Evolutionary conservation across 2,797 vertebrate species (phyloP).

Genomic region (Trachops cirrhosus): DNA sequence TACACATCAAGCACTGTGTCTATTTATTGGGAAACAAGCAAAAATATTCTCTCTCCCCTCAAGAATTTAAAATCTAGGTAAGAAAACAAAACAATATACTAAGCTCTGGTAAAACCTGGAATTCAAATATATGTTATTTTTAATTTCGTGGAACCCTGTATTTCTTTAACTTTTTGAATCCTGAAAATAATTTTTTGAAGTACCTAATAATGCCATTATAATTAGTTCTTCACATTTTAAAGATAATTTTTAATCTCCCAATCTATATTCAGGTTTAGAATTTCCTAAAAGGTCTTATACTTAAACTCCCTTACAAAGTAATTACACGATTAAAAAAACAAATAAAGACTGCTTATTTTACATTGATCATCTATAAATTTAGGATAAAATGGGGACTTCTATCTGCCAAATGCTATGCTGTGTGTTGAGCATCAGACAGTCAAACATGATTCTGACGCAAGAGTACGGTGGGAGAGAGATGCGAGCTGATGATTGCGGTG

Average conservation of each 20-base stretch:
- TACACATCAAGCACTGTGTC: background rate
- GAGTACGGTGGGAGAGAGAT: background rate
- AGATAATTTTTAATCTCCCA: background rate
- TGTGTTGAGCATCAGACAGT: background rate
- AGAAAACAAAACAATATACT: background rate
- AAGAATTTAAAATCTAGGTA: slow-evolving; percentile 4
- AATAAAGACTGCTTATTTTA: background rate
- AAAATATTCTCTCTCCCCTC: background rate
- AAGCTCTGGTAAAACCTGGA: background rate
- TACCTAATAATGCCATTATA: background rate
- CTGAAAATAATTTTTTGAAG: background rate
- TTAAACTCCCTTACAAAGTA: background rate
- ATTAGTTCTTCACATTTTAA: slow-evolving; percentile 17
- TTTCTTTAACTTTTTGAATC: background rate
- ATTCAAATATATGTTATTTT: slow-evolving; percentile 17
- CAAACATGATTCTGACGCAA: background rate
- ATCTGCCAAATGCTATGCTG: background rate
- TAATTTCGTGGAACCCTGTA: background rate
- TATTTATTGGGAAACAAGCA: background rate
- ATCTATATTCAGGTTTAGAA: background rate
- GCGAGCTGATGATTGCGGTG: background rate
- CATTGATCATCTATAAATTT: background rate
- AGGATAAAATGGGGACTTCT: background rate
- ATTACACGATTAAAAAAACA: slow-evolving; percentile 13
- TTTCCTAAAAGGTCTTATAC: background rate